Evolutionary conservation across 1,140 invertebrate genomes (phyloP).

Genomic region (Rhagoletis pomonella): DNA sequence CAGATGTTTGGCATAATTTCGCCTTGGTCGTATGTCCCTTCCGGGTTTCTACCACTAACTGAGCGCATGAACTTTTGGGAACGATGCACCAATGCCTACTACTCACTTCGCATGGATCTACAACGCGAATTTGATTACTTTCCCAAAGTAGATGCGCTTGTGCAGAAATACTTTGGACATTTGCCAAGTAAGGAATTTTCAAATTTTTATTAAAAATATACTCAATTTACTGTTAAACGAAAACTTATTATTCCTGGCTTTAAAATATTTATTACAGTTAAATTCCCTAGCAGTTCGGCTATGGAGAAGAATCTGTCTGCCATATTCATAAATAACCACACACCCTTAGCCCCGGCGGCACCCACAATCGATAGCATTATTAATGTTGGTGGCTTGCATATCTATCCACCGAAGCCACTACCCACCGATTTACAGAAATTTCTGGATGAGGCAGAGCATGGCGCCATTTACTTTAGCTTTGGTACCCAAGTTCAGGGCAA

Average conservation of each 20-base stretch:
- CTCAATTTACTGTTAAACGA: no score
- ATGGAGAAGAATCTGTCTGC: conserved; percentile 75
- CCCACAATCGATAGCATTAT: conserved; percentile 68
- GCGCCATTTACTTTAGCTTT: conserved; percentile 78
- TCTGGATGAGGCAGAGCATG: conserved; percentile 74
- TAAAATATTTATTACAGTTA: conserved; percentile 58
- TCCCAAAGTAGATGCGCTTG: conserved; percentile 71
- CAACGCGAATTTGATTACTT: conserved; percentile 63
- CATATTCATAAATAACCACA: conserved; percentile 71
- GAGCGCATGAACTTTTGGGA: conserved; percentile 74
- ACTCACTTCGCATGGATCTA: conserved; percentile 64
- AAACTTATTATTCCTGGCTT: background rate
- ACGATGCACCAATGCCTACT: conserved; percentile 67
- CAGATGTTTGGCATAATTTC: conserved; percentile 70
- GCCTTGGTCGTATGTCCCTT: conserved; percentile 72
- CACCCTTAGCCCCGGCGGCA: conserved; percentile 66
- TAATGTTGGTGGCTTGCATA: conserved; percentile 72
- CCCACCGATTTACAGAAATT: conserved; percentile 73
- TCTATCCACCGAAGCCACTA: conserved; percentile 68
- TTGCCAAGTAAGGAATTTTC: conserved; percentile 61
- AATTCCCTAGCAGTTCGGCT: conserved; percentile 74
- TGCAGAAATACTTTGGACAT: conserved; percentile 67
- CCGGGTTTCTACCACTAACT: conserved; percentile 64
- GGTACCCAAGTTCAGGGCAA: conserved; percentile 72
- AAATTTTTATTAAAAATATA: background rate